Conservation (phyloP, 2,888 invertebrate species). For the Drosophila niveifrons region DNA sequence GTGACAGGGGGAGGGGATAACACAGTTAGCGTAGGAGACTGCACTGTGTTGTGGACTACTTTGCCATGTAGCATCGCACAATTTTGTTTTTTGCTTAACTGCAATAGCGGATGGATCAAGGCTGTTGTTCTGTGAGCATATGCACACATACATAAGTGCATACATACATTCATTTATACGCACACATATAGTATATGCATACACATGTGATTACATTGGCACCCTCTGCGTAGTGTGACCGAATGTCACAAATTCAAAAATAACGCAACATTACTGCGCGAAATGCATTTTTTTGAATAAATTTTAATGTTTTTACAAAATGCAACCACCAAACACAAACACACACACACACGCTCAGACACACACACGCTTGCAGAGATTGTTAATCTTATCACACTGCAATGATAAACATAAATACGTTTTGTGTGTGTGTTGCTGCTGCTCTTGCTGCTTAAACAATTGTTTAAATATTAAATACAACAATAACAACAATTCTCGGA, state of each 20-base stretch:
- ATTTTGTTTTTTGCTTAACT: constrained; percentile 32
- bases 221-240: constrained; percentile 60
- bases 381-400: constrained; percentile 1
- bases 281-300: constrained; percentile 26
- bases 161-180: no score
- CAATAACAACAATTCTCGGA: constrained; percentile 10
- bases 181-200: constrained; percentile 25
- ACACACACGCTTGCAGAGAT: not conserved
- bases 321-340: not conserved
- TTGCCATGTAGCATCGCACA: constrained; percentile 32
- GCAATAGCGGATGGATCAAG: constrained; percentile 45
- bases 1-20: not conserved
- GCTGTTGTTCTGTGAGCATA: constrained; percentile 48
- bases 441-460: not conserved
- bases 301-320: not conserved
- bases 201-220: constrained; percentile 75
- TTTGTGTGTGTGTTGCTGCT: not conserved
- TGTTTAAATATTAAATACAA: not conserved
- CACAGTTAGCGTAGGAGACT: not conserved
- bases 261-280: constrained; percentile 12
- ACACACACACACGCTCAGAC: not conserved
- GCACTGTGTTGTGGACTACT: constrained; percentile 17
- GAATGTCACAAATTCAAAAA: constrained; percentile 22
- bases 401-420: not conserved
- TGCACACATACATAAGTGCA: no score